Evolutionary conservation across 2,113 vertebrate species (phyloP).

Genomic region (Microcebus ravelobensis): DNA sequence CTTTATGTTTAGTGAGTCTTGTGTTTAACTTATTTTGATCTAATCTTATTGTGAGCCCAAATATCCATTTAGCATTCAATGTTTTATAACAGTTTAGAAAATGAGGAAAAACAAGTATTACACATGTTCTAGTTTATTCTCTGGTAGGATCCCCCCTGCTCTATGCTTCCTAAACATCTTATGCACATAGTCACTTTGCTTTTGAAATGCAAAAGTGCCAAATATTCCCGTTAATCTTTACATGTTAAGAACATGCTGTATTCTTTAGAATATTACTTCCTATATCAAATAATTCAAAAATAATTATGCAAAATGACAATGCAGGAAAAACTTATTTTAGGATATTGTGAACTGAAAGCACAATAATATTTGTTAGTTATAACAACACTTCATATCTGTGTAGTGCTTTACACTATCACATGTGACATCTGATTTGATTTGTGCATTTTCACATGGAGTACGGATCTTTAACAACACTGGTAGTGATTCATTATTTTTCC

Average conservation of each 20-base stretch:
- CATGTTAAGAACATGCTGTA: background rate
- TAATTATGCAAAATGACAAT: constrained; percentile 10
- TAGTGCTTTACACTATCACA: background rate
- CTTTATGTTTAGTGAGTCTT: background rate
- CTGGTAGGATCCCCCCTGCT: fast-evolving
- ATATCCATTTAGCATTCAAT: background rate
- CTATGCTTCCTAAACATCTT: background rate
- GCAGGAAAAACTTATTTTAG: background rate
- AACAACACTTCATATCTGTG: background rate
- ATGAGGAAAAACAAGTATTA: background rate
- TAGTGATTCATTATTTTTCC: background rate
- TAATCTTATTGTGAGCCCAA: background rate
- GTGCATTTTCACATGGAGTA: background rate
- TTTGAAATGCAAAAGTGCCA: background rate
- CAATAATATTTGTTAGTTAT: background rate
- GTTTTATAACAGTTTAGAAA: background rate
- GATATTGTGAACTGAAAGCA: background rate
- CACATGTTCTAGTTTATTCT: background rate
- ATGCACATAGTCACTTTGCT: background rate
- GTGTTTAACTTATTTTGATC: background rate
- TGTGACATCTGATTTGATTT: background rate
- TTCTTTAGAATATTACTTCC: background rate
- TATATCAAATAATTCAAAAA: background rate
- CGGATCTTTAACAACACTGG: background rate
- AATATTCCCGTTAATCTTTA: background rate